Conservation (phyloP, 2,888 invertebrate species). For the Andrena camellia region DNA sequence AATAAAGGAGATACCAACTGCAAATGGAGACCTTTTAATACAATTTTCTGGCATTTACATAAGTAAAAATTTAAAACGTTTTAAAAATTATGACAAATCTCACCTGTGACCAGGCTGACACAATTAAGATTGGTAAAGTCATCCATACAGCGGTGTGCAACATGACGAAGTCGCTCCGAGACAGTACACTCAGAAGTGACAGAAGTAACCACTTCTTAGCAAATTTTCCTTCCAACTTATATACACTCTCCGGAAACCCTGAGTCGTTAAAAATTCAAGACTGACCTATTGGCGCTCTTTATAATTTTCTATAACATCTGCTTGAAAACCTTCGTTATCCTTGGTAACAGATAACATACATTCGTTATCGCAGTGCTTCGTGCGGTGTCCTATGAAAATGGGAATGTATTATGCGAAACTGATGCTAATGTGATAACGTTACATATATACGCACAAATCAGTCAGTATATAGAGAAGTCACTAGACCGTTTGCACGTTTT, state of each 20-base stretch:
- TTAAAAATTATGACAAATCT: slow-evolving; percentile 6
- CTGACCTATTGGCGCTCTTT: slow-evolving; percentile 34
- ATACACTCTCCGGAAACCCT: slow-evolving; percentile 34
- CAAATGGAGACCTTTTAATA: neutral
- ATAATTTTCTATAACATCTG: slow-evolving; percentile 33
- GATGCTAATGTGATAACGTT: neutral
- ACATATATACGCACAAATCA: neutral
- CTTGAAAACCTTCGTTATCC: neutral
- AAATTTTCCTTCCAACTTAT: slow-evolving; percentile 50
- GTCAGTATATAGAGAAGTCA: neutral
- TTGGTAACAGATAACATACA: slow-evolving; percentile 14
- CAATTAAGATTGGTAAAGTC: slow-evolving; percentile 39
- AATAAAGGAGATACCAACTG: too few relatives aligned
- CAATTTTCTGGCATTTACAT: neutral
- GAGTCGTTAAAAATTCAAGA: slow-evolving; percentile 44
- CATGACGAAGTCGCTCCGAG: slow-evolving; percentile 32
- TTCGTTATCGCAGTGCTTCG: slow-evolving; percentile 47
- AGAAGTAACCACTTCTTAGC: neutral
- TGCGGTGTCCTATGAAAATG: neutral
- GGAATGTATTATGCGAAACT: neutral
- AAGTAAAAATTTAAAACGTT: neutral
- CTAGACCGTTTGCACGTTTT: neutral
- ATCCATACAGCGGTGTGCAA: slow-evolving; percentile 24
- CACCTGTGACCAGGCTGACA: slow-evolving; percentile 50
- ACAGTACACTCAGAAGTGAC: neutral